Percentiles rank a stretch among this genome's conserved stretches.
phyloP scores from a whole-genome alignment of 2,113 vertebrate species.

The Bos taurus region DNA sequence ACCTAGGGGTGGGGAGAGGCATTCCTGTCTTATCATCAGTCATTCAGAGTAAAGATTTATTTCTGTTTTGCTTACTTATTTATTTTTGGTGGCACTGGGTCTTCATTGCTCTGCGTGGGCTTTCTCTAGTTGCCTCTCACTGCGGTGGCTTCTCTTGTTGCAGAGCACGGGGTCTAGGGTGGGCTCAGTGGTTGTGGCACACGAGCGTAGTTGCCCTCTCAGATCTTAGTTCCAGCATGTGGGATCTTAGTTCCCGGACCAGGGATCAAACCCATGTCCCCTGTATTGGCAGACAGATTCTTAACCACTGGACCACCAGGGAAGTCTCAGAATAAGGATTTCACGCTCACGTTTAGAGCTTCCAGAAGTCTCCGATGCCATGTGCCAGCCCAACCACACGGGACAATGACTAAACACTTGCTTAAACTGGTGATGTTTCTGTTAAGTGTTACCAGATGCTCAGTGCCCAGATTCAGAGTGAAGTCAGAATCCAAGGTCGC shows the following conservation, averaged over 20 bases:
- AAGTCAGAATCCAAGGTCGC: fast-evolving
- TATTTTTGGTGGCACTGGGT: neutral
- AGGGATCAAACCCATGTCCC: neutral
- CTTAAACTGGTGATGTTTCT: neutral
- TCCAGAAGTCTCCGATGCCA: neutral
- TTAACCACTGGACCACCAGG: neutral
- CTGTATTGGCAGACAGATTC: neutral
- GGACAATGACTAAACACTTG: neutral
- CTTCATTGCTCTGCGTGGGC: neutral
- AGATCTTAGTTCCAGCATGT: neutral
- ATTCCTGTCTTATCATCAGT: neutral
- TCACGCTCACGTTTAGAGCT: neutral
- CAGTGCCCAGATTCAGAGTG: neutral
- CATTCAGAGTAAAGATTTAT: neutral
- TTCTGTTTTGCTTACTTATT: neutral
- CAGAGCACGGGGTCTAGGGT: neutral
- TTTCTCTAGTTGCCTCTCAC: neutral
- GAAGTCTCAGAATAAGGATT: neutral
- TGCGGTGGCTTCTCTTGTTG: neutral
- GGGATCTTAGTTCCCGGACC: neutral
- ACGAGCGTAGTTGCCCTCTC: fast-evolving
- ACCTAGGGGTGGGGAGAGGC: neutral
- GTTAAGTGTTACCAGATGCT: neutral
- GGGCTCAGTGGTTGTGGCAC: fast-evolving
- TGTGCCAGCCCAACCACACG: neutral